These are phyloP conservation scores for Eupeodes latifasciatus DNA, from an alignment of 2,888 invertebrate genomes.

Conservation along the genomic window DNA sequence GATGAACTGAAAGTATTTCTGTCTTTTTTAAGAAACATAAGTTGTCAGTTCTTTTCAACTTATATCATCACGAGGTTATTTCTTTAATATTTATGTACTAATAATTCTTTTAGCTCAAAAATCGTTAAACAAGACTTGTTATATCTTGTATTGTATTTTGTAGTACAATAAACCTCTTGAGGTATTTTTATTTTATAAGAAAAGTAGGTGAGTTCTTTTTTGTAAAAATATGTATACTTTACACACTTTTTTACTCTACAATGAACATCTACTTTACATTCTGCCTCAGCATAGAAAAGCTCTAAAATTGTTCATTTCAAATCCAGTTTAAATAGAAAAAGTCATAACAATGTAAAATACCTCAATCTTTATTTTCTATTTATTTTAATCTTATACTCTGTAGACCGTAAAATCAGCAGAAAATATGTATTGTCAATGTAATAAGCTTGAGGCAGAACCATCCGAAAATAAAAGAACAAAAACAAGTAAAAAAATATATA, in stretches of 20 bases:
- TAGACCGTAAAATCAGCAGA: constrained; percentile 63
- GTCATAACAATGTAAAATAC: neutral
- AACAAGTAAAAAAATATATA: neutral
- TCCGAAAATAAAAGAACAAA: neutral
- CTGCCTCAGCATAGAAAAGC: neutral
- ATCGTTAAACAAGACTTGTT: too few species aligned
- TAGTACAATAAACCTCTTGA: constrained; percentile 8
- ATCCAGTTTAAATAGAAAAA: neutral
- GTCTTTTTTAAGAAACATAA: too few species aligned
- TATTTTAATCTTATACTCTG: constrained; percentile 34
- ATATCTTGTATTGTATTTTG: neutral
- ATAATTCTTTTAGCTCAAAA: too few species aligned
- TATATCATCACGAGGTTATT: too few species aligned
- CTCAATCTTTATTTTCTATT: neutral
- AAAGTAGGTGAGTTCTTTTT: constrained; percentile 7
- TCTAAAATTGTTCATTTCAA: constrained; percentile 18
- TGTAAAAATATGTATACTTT: neutral
- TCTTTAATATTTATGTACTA: too few species aligned
- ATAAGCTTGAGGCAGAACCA: constrained; percentile 8
- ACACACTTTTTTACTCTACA: neutral
- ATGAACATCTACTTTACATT: neutral
- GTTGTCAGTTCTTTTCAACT: too few species aligned
- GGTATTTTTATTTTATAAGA: neutral
- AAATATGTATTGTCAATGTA: constrained; percentile 19
- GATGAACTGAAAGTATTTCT: too few species aligned